A percentile compares a stretch with the other conserved stretches of the same genome.
These are phyloP conservation scores for Trididemnum miniatum DNA, from an alignment of 23 tunicate genomes.

Conservation along the genomic window DNA sequence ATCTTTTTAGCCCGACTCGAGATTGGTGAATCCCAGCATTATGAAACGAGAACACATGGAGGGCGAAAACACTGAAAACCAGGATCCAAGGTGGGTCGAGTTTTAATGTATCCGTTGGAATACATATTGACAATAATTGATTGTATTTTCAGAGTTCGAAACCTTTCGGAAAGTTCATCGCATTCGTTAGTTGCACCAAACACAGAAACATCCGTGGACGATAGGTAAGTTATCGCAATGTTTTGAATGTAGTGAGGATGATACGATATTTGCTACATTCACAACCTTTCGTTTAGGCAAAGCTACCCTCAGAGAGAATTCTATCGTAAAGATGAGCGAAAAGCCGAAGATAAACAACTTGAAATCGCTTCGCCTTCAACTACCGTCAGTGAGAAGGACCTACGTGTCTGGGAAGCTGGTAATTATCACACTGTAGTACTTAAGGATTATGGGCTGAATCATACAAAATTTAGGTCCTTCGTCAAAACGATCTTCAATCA, in stretches of 20 bases:
- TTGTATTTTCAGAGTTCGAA: slow-evolving; percentile 21
- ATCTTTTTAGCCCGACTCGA: not conserved
- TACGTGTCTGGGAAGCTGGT: slow-evolving; percentile 58
- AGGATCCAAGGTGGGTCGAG: slow-evolving; percentile 21
- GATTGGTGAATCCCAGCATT: slow-evolving; percentile 33
- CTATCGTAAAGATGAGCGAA: slow-evolving; percentile 43
- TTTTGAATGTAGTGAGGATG: no score
- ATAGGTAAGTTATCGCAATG: slow-evolving; percentile 39
- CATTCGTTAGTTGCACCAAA: slow-evolving; percentile 50
- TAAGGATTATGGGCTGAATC: no score
- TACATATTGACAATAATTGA: not conserved
- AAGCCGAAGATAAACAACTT: slow-evolving; percentile 28
- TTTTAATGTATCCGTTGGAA: no score
- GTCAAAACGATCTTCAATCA: slow-evolving; percentile 51
- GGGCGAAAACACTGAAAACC: slow-evolving; percentile 37
- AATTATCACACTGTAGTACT: no score
- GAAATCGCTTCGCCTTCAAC: slow-evolving; percentile 53
- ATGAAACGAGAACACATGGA: slow-evolving; percentile 73
- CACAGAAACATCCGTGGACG: slow-evolving; percentile 50
- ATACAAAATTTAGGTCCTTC: not conserved
- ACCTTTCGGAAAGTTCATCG: slow-evolving; percentile 72
- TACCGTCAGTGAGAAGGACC: slow-evolving; percentile 51
- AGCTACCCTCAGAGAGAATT: slow-evolving; percentile 18
- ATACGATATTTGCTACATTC: no score
- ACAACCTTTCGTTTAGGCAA: not conserved